A percentile compares a stretch with the other conserved stretches of the same genome.
These are phyloP conservation scores for Sussaba pulchella DNA, from an alignment of 2,888 invertebrate species.

Conservation along the genomic window DNA sequence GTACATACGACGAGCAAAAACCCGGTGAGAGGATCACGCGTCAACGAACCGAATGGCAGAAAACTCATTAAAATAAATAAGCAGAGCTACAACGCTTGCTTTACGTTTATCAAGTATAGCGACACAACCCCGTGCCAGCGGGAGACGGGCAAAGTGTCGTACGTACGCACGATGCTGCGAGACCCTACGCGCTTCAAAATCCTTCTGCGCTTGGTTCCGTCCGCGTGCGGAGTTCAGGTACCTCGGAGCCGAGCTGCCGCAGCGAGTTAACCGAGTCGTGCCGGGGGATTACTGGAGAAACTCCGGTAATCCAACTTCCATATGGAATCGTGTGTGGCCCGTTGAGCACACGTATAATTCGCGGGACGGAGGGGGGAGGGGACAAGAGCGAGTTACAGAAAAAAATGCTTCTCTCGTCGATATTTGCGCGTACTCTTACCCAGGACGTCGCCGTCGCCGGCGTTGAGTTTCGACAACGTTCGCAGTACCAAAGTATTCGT, in stretches of 20 bases:
- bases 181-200: constrained; percentile 34
- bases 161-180: constrained; percentile 15
- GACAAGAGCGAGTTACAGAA: neutral
- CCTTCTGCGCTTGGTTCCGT: constrained; percentile 32
- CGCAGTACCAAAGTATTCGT: neutral
- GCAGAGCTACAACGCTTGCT: constrained; percentile 69
- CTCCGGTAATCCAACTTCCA: constrained; percentile 33
- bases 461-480: constrained; percentile 10
- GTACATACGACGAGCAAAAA: constrained; percentile 68
- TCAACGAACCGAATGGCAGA: constrained; percentile 67
- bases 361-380: neutral
- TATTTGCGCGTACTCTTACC: constrained; percentile 3
- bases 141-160: no score
- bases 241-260: constrained; percentile 6
- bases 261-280: constrained; percentile 62
- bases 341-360: constrained; percentile 4
- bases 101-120: constrained; percentile 34
- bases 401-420: constrained; percentile 20
- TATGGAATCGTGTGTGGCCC: neutral
- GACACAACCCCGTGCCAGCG: neutral
- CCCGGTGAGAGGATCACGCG: constrained; percentile 70
- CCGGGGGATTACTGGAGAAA: constrained; percentile 60
- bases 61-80: constrained; percentile 82
- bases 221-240: neutral
- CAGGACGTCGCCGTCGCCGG: constrained; percentile 1